These are phyloP conservation scores for Willisornis vidua DNA, from an alignment of 2,113 vertebrate species.

Conservation along the genomic window DNA sequence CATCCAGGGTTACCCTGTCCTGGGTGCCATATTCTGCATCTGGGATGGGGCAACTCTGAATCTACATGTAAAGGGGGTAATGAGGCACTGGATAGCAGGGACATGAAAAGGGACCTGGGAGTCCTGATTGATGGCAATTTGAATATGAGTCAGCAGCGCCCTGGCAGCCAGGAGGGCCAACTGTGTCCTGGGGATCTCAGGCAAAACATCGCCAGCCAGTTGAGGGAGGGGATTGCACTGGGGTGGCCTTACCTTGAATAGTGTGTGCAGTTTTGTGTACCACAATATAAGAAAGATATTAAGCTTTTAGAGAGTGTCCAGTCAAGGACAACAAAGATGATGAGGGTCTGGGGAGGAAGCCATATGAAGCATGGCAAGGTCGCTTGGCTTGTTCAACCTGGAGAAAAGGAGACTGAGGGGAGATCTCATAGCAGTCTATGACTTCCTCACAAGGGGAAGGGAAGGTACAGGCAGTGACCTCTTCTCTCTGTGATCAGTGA, in stretches of 20 bases:
- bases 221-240: not conserved
- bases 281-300: not conserved
- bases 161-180: not conserved
- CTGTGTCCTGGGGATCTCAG: not conserved
- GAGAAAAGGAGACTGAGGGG: not conserved
- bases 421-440: not conserved
- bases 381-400: not conserved
- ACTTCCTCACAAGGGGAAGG: not conserved
- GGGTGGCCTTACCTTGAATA: not conserved
- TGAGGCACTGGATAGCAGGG: not conserved
- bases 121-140: accelerated
- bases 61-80: not conserved
- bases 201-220: accelerated
- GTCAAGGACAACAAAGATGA: not conserved
- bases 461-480: not conserved
- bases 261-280: not conserved
- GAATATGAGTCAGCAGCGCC: not conserved
- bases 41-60: not conserved
- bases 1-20: not conserved
- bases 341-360: not conserved
- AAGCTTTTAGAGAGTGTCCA: not conserved
- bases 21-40: not conserved
- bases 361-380: not conserved
- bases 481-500: not conserved
- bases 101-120: not conserved